Evolutionary conservation across 2,888 invertebrate genomes (phyloP).

Genomic region (Leptopilina syphax): DNA sequence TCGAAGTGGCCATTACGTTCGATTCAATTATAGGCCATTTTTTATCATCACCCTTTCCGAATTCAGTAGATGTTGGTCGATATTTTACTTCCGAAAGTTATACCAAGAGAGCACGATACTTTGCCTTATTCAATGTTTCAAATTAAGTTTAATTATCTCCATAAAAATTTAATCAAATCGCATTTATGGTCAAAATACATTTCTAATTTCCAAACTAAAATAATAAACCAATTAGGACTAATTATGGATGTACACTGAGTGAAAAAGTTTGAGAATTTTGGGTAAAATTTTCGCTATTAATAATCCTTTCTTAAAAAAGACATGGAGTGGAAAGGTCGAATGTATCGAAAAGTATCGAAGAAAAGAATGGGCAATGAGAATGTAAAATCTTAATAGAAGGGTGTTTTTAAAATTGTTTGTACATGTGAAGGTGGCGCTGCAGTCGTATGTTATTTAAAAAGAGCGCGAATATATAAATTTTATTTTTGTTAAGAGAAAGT

Average conservation of each 20-base stretch:
- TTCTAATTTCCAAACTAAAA: background rate
- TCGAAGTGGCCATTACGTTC: slow-evolving; percentile 50
- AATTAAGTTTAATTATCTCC: slow-evolving; percentile 25
- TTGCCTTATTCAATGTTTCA: slow-evolving; percentile 24
- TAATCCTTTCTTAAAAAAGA: no score
- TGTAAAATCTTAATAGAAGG: no score
- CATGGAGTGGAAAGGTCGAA: no score
- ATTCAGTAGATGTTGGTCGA: background rate
- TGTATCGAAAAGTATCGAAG: no score
- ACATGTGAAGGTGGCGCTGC: no score
- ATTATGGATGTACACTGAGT: background rate
- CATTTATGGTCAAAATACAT: background rate
- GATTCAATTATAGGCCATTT: slow-evolving; percentile 51
- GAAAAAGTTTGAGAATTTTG: background rate
- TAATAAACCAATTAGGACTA: background rate
- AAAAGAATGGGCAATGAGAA: no score
- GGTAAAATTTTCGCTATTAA: no score
- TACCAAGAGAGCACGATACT: slow-evolving; percentile 8
- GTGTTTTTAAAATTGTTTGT: no score
- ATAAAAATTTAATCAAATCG: background rate
- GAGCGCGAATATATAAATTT: no score
- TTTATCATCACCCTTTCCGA: slow-evolving; percentile 44
- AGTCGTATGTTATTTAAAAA: no score
- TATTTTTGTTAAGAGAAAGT: no score
- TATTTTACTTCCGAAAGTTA: slow-evolving; percentile 32